phyloP scores from a whole-genome alignment of 2,888 invertebrate species.

The Nematopogon swammerdamellus region DNA sequence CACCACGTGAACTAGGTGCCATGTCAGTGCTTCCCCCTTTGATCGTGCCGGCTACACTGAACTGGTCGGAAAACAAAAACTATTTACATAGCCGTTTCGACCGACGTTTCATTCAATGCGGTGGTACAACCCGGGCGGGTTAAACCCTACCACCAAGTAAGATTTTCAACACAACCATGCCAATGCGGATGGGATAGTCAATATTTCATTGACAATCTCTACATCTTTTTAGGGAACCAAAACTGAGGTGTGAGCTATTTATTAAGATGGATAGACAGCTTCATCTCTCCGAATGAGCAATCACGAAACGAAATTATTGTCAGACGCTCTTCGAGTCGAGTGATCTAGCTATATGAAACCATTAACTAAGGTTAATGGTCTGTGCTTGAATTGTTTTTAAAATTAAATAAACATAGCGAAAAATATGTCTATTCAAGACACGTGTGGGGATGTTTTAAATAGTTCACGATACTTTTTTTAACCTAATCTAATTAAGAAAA shows the following conservation, averaged over 20 bases:
- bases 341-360: too few species aligned
- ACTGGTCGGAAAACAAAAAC: too few species aligned
- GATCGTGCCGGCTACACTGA: too few species aligned
- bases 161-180: too few species aligned
- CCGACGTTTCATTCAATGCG: too few species aligned
- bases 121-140: too few species aligned
- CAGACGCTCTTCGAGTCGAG: neutral
- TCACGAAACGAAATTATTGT: neutral
- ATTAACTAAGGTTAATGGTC: neutral
- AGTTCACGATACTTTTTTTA: slow-evolving; percentile 2
- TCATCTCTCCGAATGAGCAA: neutral
- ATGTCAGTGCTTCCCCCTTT: too few species aligned
- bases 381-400: neutral
- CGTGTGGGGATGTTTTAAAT: slow-evolving; percentile 11
- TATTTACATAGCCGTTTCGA: too few species aligned
- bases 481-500: too few species aligned
- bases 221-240: neutral
- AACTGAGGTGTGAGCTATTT: neutral
- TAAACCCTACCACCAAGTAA: too few species aligned
- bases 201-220: neutral
- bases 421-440: neutral
- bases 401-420: neutral
- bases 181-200: too few species aligned
- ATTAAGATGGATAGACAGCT: neutral
- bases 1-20: too few species aligned